phyloP scores from a whole-genome alignment of 1,140 invertebrate species.

The Drosophila gunungcola region DNA sequence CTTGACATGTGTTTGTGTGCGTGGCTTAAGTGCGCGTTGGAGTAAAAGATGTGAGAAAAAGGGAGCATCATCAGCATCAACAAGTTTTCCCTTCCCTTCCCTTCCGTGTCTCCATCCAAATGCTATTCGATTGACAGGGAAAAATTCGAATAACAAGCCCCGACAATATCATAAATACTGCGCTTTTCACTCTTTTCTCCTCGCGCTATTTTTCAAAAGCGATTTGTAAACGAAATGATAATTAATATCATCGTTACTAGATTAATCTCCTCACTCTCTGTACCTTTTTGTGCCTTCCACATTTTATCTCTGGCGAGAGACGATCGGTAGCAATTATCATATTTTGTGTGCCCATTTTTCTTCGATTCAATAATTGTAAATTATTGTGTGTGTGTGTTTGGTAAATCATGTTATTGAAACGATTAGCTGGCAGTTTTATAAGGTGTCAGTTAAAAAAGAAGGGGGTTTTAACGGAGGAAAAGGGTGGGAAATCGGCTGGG shows the following conservation, averaged over 20 bases:
- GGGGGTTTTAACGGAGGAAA: background rate
- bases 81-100: conserved; percentile 53
- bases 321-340: conserved; percentile 77
- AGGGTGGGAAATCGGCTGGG: background rate
- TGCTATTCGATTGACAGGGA: background rate
- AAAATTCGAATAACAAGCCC: conserved; percentile 53
- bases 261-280: conserved; percentile 45
- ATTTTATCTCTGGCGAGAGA: conserved; percentile 25
- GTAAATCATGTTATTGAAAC: conserved; percentile 80
- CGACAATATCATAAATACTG: conserved; percentile 64
- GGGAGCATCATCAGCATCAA: conserved; percentile 72
- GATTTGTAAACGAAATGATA: conserved; percentile 80
- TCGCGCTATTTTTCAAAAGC: conserved; percentile 8
- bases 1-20: conserved; percentile 60
- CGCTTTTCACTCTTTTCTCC: conserved; percentile 42
- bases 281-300: background rate
- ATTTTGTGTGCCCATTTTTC: conserved; percentile 57
- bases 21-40: conserved; percentile 65
- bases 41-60: conserved; percentile 74
- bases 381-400: conserved; percentile 66
- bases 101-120: background rate
- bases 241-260: conserved; percentile 81
- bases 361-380: conserved; percentile 77
- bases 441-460: conserved; percentile 44
- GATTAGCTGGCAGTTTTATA: conserved; percentile 78